Conservation (phyloP, 1,140 invertebrate species). For the Macrosteles quadrilineatus region DNA sequence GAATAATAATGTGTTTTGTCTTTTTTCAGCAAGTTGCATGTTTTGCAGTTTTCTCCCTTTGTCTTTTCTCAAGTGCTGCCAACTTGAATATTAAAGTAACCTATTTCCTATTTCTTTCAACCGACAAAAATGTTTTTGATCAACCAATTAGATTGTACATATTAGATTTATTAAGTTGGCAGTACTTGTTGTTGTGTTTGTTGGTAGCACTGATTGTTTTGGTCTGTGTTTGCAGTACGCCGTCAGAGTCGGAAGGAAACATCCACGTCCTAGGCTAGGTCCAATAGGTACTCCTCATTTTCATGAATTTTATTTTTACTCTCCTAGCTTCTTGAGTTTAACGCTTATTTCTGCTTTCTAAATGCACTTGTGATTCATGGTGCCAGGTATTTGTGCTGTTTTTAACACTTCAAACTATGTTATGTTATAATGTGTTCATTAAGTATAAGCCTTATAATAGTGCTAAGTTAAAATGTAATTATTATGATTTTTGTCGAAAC, state of each 20-base stretch:
- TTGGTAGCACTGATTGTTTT: constrained; percentile 28
- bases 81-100: constrained; percentile 26
- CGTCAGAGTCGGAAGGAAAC: constrained; percentile 4
- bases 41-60: too few species aligned
- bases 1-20: too few species aligned
- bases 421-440: background rate
- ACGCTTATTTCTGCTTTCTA: background rate
- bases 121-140: background rate
- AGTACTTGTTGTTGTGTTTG: constrained; percentile 3
- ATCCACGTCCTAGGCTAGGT: background rate
- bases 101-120: background rate
- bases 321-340: background rate
- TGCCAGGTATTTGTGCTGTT: background rate
- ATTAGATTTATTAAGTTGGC: constrained; percentile 17
- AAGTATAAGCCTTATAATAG: too few species aligned
- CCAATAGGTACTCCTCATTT: constrained; percentile 7
- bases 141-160: background rate
- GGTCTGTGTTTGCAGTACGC: constrained; percentile 2
- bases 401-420: background rate
- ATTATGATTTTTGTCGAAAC: too few species aligned
- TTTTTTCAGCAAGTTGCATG: too few species aligned
- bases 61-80: background rate
- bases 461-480: too few species aligned
- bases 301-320: background rate
- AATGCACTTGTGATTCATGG: background rate